Percentiles rank a stretch among this genome's conserved stretches.
Conservation (phyloP, 2,113 vertebrate genomes). For the Apteryx mantelli region DNA sequence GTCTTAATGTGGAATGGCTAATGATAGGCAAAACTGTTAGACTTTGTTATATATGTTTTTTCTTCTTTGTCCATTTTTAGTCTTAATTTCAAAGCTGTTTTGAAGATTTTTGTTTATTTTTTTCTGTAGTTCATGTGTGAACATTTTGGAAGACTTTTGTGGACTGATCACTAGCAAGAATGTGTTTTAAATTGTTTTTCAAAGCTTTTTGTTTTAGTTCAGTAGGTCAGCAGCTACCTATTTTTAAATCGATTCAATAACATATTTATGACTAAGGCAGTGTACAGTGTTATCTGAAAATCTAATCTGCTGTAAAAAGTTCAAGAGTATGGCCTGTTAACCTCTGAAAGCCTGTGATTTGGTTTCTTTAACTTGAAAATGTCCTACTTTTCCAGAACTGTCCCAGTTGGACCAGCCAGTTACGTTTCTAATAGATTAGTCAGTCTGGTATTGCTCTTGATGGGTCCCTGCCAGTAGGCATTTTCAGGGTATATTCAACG, state of each 20-base stretch:
- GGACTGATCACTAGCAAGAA: neutral
- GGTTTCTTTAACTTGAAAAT: neutral
- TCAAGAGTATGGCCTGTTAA: neutral
- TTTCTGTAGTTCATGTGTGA: neutral
- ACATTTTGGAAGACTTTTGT: neutral
- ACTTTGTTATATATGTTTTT: neutral
- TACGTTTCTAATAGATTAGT: neutral
- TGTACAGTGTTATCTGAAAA: neutral
- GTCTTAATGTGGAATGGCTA: neutral
- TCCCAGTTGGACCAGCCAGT: neutral
- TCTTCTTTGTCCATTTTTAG: neutral
- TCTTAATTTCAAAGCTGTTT: neutral
- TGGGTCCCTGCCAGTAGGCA: neutral
- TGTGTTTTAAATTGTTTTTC: neutral
- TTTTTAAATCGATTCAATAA: neutral
- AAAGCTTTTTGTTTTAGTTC: neutral
- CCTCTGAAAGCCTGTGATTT: neutral
- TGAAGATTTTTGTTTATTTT: neutral
- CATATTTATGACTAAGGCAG: fast-evolving
- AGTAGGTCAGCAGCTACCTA: neutral
- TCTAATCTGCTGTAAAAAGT: neutral
- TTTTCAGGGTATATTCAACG: neutral
- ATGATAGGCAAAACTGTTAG: neutral
- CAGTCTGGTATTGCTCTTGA: too few relatives aligned
- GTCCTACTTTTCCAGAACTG: neutral